Evolutionary conservation across 2,113 vertebrate species (phyloP).

Genomic region (Aldabrachelys gigantea): DNA sequence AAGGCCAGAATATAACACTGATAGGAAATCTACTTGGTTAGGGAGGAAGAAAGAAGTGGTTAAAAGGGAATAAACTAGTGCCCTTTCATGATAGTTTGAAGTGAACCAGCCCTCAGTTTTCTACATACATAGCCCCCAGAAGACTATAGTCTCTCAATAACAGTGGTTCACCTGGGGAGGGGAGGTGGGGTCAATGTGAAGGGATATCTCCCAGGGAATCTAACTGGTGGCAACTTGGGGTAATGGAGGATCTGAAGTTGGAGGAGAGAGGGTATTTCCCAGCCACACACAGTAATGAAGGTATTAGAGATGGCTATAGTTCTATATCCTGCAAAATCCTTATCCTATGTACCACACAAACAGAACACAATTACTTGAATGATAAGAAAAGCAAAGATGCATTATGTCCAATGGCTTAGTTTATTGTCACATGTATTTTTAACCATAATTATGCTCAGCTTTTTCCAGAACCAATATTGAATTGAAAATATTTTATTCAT

Average conservation of each 20-base stretch:
- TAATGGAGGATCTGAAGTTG: background rate
- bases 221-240: background rate
- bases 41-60: background rate
- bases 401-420: background rate
- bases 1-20: background rate
- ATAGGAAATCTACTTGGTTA: background rate
- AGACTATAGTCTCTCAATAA: background rate
- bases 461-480: background rate
- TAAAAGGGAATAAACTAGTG: background rate
- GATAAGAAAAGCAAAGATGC: background rate
- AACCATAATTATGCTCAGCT: background rate
- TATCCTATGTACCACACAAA: background rate
- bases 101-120: background rate
- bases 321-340: background rate
- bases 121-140: background rate
- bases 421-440: fast-evolving
- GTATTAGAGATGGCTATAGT: background rate
- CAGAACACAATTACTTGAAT: background rate
- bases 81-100: background rate
- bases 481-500: background rate
- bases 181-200: background rate
- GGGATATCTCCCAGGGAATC: background rate
- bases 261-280: background rate
- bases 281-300: background rate
- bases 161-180: background rate